Evolutionary conservation across 2,888 invertebrate genomes (phyloP), one percentile per base, ranked within the genome.

Genomic region (Drosophila cognata): DNA sequence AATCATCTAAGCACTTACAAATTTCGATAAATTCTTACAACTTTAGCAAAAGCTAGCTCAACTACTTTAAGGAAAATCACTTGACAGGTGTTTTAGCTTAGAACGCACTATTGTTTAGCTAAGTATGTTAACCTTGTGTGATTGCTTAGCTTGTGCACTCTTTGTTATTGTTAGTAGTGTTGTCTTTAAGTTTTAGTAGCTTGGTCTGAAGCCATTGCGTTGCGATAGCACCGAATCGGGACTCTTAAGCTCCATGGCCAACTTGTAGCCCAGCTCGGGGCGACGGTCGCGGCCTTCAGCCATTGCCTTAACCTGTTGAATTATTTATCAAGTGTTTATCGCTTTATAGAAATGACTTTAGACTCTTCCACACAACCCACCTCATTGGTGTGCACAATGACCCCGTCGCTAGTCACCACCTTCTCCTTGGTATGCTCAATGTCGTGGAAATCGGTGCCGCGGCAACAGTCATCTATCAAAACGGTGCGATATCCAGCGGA

Each of bases 401-500:
- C 96, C 0, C 97, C 98, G 90, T 96, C 95, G 90, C 96, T 96
- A 71, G 94, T 95, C 60, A 95, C 94, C 25, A 98, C 95, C 72
- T 95, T 95, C 65, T 96, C 94, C 92, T 97, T 97, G 51, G 97
- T 97, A 87, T 95, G 95, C 92, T 97, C 96, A 68, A 99, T 98
- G 91, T 97, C 97, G 28, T 96, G 95, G 35, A 97, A 93, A 92
- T 97, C 96, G 0, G 98, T 98, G 2, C 98, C 99, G 56, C 98
- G 95, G 84, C 97, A 96, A 78, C 98, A 98, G 93, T 99, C 98
- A 84, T 98, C 98, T 13, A 99, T 95, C 36, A 99, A 94, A 58
- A 98, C 95, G 16, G 98, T 97, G 77, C 98, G 95, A 94, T 98
- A 98, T 0, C 98, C 98, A 83, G 97, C 96, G 2, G 97, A 97